Evolutionary conservation across 1,140 invertebrate species (phyloP), one percentile per base, ranked within the genome.

Genomic region (Mycetomoellerius zeteki): DNA sequence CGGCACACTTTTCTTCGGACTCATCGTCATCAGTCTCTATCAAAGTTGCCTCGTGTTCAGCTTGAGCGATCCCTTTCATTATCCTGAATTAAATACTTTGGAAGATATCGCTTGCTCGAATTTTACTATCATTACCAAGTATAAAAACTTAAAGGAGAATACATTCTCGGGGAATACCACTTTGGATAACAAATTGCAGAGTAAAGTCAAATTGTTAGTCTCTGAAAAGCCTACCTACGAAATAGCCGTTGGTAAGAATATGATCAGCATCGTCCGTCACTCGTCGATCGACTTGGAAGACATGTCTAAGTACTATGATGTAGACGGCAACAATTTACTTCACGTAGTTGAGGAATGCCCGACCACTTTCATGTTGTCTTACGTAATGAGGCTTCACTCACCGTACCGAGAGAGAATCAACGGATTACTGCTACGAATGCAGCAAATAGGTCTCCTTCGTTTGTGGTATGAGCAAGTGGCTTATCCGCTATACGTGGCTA

Each of bases 331-430:
- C 8, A 19, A 87, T 1, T 2, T 88, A 27, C 8, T 94, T 5
- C 88, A 93, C n/a, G 37, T 93, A 10, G 88, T 94, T 0, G 73
- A 93, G 0, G 93, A 94, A 47, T 93, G 89, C 14, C 89, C 90
- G 0, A 82, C 72, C 7, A 88, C 69, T 27, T 93, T 90, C 37
- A 62, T 65, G 0, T n/a, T 93, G 5, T 86, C 93, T 0, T 94
- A 93, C 52, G 54, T 93, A 4, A 69, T 76, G 6, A 76, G 33
- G 7, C 7, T 72, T 0, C 19, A 86, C 10, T 89, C 91, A 0
- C 92, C 93, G 0, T 93, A 92, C 21, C 62, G 85, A 0, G 72
- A 90, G 2, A 91, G 89, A 50, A 84, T 94, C n/a, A 73, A 94
- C 60, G 43, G 21, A 0, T 30, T 94, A 1, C 6, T 94, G 0